Evolutionary conservation across 1,140 invertebrate genomes (phyloP).

Genomic region (Samia ricini): DNA sequence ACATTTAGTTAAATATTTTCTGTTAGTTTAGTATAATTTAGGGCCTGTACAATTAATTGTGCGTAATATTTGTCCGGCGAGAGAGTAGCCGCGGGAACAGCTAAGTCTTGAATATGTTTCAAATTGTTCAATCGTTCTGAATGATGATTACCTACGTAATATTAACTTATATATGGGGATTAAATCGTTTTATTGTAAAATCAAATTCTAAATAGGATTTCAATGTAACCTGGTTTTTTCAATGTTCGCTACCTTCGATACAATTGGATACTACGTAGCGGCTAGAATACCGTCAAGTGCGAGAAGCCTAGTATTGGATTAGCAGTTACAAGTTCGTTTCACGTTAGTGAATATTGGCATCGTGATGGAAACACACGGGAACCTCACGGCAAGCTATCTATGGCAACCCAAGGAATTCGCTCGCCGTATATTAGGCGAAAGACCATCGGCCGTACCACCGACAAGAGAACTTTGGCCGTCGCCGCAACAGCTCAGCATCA

Average conservation of each 20-base stretch:
- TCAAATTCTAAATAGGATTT: neutral
- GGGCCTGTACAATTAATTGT: no score
- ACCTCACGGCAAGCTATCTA: conserved; percentile 61
- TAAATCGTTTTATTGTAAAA: neutral
- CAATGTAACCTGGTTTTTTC: conserved; percentile 5
- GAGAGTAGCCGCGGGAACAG: no score
- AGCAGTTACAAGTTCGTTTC: conserved; percentile 37
- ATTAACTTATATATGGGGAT: no score
- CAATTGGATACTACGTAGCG: neutral
- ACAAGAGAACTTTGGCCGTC: conserved; percentile 52
- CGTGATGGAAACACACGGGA: conserved; percentile 69
- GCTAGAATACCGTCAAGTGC: conserved; percentile 62
- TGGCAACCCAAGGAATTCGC: conserved; percentile 68
- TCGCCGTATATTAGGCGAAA: conserved; percentile 63
- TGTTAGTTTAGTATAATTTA: no score
- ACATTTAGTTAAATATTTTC: no score
- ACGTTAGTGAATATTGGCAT: conserved; percentile 49
- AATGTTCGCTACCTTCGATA: conserved; percentile 6
- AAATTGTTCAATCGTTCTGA: no score
- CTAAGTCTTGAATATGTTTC: no score
- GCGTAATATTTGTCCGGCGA: no score
- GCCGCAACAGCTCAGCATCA: conserved; percentile 60
- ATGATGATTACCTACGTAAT: no score
- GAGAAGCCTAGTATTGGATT: conserved; percentile 67
- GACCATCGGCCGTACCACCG: conserved; percentile 64